These are phyloP conservation scores for Phaethon lepturus DNA, from an alignment of 2,113 vertebrate species.

Conservation along the genomic window DNA sequence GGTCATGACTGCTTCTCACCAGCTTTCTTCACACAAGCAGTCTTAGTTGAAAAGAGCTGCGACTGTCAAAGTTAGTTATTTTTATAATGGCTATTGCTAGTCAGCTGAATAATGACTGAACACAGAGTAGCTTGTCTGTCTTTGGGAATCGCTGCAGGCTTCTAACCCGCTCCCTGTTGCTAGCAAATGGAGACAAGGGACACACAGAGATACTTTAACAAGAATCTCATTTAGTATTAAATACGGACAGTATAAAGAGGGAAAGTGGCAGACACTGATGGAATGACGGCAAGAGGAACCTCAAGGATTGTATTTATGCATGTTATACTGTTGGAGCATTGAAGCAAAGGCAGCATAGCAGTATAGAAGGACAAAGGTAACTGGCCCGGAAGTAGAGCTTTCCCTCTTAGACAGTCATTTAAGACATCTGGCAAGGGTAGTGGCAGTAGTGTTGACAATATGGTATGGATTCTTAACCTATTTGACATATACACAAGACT, in stretches of 20 bases:
- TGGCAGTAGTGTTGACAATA: not conserved
- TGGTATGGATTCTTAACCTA: not conserved
- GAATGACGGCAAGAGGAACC: not conserved
- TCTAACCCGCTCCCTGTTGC: not conserved
- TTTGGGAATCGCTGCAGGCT: not conserved
- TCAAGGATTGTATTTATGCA: not conserved
- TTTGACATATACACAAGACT: rapidly evolving
- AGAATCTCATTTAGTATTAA: not conserved
- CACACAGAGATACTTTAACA: not conserved
- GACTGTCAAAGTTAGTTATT: not conserved
- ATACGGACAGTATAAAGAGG: not conserved
- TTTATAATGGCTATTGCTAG: not conserved
- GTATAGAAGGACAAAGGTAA: not conserved
- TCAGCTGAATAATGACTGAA: not conserved
- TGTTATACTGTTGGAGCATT: not conserved
- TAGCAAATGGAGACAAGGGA: not conserved
- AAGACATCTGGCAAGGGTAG: not conserved
- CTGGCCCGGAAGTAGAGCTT: not conserved
- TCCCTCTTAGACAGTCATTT: not conserved
- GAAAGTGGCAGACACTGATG: not conserved
- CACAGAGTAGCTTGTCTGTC: not conserved
- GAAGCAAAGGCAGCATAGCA: not conserved
- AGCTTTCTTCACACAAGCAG: not conserved
- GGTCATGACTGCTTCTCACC: not conserved
- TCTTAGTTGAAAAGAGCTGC: not conserved